These are phyloP conservation scores for Melitaea athalia DNA, from an alignment of 2,888 invertebrate genomes.

Conservation along the genomic window DNA sequence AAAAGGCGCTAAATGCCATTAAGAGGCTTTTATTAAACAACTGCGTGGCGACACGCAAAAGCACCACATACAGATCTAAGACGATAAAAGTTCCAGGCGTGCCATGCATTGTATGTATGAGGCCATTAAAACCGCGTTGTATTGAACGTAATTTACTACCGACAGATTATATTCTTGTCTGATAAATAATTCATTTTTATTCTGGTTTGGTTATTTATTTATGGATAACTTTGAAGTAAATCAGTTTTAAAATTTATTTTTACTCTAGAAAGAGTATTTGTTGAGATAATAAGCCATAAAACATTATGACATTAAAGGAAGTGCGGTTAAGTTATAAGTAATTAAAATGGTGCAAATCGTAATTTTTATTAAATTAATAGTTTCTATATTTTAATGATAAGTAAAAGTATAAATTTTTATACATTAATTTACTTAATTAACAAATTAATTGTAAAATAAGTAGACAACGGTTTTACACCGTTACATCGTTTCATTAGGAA, in stretches of 20 bases:
- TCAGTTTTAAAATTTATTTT: neutral
- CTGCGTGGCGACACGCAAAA: conserved; percentile 41
- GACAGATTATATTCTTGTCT: neutral
- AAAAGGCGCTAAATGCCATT: conserved; percentile 18
- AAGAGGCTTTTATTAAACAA: conserved; percentile 18
- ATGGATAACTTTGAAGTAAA: neutral
- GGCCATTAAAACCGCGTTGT: conserved; percentile 35
- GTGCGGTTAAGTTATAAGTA: too few relatives aligned
- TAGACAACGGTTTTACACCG: too few relatives aligned
- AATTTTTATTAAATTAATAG: too few relatives aligned
- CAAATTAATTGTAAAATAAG: too few relatives aligned
- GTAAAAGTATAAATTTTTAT: too few relatives aligned
- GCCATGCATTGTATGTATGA: conserved; percentile 40
- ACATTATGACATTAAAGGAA: too few relatives aligned
- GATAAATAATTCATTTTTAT: conserved; percentile 4
- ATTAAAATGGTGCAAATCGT: too few relatives aligned
- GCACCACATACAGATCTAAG: conserved; percentile 37
- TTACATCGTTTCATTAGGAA: too few relatives aligned
- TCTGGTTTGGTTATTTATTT: neutral
- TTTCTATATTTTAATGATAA: too few relatives aligned
- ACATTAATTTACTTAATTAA: too few relatives aligned
- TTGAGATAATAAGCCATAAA: too few relatives aligned
- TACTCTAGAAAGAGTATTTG: too few relatives aligned
- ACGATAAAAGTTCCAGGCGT: conserved; percentile 40
- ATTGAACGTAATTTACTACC: neutral